Base-by-base conservation (phyloP, 2,797 vertebrate genomes). In the Eidolon dupreanum region DNA sequence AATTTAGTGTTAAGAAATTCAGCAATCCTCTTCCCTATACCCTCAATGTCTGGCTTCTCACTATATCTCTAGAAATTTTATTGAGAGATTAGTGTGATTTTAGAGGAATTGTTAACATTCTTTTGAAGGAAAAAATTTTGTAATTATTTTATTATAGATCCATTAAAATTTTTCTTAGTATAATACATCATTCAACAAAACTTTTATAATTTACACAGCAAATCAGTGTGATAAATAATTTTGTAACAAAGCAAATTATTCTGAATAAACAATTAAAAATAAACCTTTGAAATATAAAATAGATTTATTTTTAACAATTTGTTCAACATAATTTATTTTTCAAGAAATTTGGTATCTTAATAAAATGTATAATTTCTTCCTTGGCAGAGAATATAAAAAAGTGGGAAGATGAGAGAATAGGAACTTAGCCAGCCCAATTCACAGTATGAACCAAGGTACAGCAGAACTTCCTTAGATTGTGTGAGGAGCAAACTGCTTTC, bases 331-430 rank as follows among this genome's bases (percentile, higher is more conserved):
- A 93, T 46, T 92, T 90, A 70, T 65, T 92, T 87, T 82, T 85
- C 17, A 96, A 85, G 33, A 71, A 88, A 65, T 46, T 77, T 46
- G 43, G 11, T 61, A 43, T 88, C 26, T 70, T 88, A 92, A 46
- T 92, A 94, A 92, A 82, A 94, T 82, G 36, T 31, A 63, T 92
- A 75, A 84, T 84, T 95, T 92, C 81, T 83, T 57, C 70, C 6
- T 51, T 95, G 68, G 77, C 3, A 31, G 77, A 95, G 49, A 68
- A 78, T n/a, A 90, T 28, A 88, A 36, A 78, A 70, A 79, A 89
- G 24, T 65, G 38, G 46, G n/a, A 43, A 66, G 46, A 71, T 57
- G 59, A 88, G 28, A 57, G 28, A 71, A 57, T 13, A 78, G 75
- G 53, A 36, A 65, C 26, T 71, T 33, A 73, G 31, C 55, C 51